Base-by-base conservation (phyloP, 2,888 invertebrate species). In the Galerucella nymphaeae region DNA sequence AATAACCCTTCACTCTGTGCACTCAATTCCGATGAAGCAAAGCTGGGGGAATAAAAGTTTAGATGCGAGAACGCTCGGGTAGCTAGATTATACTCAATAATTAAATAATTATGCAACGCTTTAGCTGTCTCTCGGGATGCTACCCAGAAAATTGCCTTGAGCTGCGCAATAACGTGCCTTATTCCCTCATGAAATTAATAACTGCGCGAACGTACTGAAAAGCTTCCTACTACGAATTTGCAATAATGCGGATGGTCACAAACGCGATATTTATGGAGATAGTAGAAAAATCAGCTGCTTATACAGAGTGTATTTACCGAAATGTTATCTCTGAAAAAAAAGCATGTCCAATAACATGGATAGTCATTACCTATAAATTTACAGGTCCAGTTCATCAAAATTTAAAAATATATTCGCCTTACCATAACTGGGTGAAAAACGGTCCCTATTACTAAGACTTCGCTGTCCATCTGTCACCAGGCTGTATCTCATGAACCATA, bases 181-280 rank as follows among this genome's bases (percentile, higher is more conserved):
- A 86, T 86, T 86, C 86, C 86, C 86, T 86, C 85, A 86, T 86
- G 85, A 86, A 86, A 86, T 86, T 86, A 86, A 86, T 86, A 86
- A 86, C 85, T 83, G 69, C 20, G 30, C 80, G 76, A 70, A 72
- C 64, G 67, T 66, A 55, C 18, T 9, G 48, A 67, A 74, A 67
- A 69, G 38, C 65, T 48, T 4, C 55, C 61, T 16, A 66, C 42
- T 57, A 50, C 62, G 62, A 59, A n/a, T 63, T 50, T 63, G 53
- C 16, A 42, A 63, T 70, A 9, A 62, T 70, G 63, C 55, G 53
- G 30, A 62, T 63, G 48, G 59, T 42, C 45, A 48, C 66, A 66
- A 66, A 66, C 48, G n/a, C 48, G 5, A 1, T 13, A 45, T 48
- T 1, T n/a, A 48, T n/a, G 5, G 5, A n/a, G n/a, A 6, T 8